These are phyloP conservation scores for Orestias chungarensis DNA, from an alignment of 2,797 vertebrate genomes.

Conservation along the genomic window DNA sequence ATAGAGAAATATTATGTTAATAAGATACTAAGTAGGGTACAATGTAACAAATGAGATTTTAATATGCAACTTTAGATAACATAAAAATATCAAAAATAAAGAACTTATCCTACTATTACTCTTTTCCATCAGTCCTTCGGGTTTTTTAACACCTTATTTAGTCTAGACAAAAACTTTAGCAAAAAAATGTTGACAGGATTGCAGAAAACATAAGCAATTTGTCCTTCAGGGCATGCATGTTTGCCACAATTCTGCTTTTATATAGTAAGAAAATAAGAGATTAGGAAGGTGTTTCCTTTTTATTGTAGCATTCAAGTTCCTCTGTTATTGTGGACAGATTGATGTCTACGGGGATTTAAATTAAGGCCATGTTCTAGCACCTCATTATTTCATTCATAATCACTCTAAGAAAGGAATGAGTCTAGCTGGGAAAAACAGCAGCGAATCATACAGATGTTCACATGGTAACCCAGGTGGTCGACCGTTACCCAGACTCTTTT, in stretches of 20 bases:
- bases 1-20: background rate
- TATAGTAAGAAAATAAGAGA: background rate
- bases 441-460: conserved; percentile 60
- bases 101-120: background rate
- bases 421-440: conserved; percentile 35
- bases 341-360: conserved; percentile 24
- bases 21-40: background rate
- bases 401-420: conserved; percentile 24
- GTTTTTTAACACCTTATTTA: background rate
- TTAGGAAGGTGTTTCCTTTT: background rate
- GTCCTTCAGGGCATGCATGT: background rate
- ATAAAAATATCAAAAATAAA: background rate
- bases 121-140: background rate
- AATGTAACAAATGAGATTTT: background rate
- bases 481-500: conserved; percentile 20
- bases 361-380: conserved; percentile 36
- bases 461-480: conserved; percentile 21
- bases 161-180: background rate
- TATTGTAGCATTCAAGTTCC: background rate
- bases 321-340: conserved; percentile 1
- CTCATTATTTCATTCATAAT: conserved; percentile 55
- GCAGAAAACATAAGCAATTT: background rate
- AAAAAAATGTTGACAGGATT: background rate
- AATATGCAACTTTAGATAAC: background rate
- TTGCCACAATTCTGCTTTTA: background rate